Conservation (phyloP, 2,888 invertebrate genomes). For the Acleris holmiana region DNA sequence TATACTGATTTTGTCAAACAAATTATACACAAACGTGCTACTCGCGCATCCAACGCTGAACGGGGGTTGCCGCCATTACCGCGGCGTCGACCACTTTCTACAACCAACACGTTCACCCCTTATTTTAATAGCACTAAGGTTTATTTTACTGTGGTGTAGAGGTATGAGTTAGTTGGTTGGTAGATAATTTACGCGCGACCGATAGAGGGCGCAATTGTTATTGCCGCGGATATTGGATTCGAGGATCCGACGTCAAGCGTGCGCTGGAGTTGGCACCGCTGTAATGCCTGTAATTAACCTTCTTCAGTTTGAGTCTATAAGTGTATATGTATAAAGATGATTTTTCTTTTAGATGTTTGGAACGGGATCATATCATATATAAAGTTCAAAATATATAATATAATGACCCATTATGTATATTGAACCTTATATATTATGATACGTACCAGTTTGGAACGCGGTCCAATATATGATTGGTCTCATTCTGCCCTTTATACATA, state of each 20-base stretch:
- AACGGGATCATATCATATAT: no score
- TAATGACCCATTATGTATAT: no score
- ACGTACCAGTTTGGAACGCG: no score
- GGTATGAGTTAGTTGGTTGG: constrained; percentile 45
- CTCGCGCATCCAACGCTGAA: constrained; percentile 26
- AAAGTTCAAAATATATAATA: no score
- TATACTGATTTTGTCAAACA: background rate
- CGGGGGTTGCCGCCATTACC: constrained; percentile 71
- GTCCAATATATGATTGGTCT: no score
- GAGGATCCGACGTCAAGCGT: constrained; percentile 43
- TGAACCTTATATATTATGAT: no score
- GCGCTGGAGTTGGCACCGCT: constrained; percentile 8
- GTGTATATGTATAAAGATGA: no score
- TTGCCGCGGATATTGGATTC: constrained; percentile 82
- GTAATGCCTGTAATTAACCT: background rate
- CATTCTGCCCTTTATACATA: no score
- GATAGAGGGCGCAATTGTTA: constrained; percentile 83
- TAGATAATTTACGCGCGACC: constrained; percentile 83
- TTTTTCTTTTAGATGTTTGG: no score
- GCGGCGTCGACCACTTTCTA: constrained; percentile 60
- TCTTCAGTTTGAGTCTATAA: no score
- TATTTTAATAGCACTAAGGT: constrained; percentile 5
- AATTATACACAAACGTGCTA: constrained; percentile 27
- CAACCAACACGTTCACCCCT: background rate
- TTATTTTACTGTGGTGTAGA: no score